Conservation (phyloP, 2,113 vertebrate genomes). For the Microcebus jonahi region DNA sequence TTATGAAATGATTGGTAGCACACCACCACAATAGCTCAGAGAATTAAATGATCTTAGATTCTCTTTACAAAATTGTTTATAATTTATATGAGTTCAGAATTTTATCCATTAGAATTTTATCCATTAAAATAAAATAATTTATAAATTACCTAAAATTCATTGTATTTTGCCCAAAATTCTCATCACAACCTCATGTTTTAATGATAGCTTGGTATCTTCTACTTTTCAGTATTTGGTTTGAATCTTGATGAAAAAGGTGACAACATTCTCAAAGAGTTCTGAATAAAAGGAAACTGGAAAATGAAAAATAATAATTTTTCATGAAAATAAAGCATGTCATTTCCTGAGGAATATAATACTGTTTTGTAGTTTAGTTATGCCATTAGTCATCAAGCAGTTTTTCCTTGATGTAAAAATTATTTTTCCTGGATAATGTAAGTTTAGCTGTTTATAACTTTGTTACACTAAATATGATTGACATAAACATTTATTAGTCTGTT, state of each 20-base stretch:
- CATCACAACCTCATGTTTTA: not conserved
- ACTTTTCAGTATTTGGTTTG: slow-evolving; percentile 38
- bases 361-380: slow-evolving; percentile 53
- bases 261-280: not conserved
- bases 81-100: not conserved
- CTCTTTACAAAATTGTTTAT: not conserved
- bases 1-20: not conserved
- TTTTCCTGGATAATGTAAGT: slow-evolving; percentile 17
- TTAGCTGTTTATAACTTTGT: slow-evolving; percentile 56
- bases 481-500: slow-evolving; percentile 66
- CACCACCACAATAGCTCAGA: not conserved
- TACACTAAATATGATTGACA: slow-evolving; percentile 63
- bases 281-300: slow-evolving; percentile 41
- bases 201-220: not conserved
- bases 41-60: not conserved
- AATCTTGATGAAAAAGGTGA: slow-evolving; percentile 42
- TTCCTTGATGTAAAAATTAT: slow-evolving; percentile 57
- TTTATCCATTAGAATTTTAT: slow-evolving; percentile 16
- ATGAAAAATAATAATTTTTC: not conserved
- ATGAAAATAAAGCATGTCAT: slow-evolving; percentile 30
- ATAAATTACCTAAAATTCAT: slow-evolving; percentile 34
- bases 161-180: not conserved
- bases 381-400: slow-evolving; percentile 33
- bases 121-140: slow-evolving; percentile 32
- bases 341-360: slow-evolving; percentile 22